Base-by-base conservation (phyloP, 2,113 vertebrate species). In the Pollimyrus isidori region DNA sequence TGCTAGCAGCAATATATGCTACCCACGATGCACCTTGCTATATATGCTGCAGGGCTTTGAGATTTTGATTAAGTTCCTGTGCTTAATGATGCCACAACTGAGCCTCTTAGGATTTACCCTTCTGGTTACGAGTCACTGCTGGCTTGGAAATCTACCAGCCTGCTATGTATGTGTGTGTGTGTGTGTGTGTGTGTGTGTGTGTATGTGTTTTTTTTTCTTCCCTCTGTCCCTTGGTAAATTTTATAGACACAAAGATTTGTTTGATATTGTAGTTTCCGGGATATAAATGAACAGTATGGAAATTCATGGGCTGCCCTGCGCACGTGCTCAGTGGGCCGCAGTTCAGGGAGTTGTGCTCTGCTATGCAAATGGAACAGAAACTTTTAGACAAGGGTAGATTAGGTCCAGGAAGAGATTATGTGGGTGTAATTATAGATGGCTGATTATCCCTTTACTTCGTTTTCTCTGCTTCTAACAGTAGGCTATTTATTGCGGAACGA, bases 351-450 rank as follows among this genome's bases (percentile, higher is more conserved):
- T 69, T 21, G 3, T 80, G 30, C 73, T 42, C 73, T 19, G 73
- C 62, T 26, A 69, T 69, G 62, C 62, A 69, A 69, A 69, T 69
- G 26, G 62, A 30, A 11, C 62, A 69, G n/a, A 30, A 26, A 69
- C 62, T 69, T n/a, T 69, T 69, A 69, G 83, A 86, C 83, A 19
- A 80, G 73, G 19, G 26, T 46, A 86, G 45, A 86, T 48, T 48
- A 86, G 83, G 45, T 23, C 83, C 82, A 84, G 46, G 42, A 86
- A 49, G 45, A 48, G 83, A 49, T 86, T 86, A 50, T 26, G n/a
- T 48, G 46, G 73, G 83, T 86, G 45, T 86, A 86, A 86, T 86
- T 48, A 86, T 86, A 86, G 83, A 46, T 21, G 45, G 82, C 46
- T 84, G 39, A 84, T 84, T 84, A 84, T 48, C 82, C 39, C 46